Percentiles rank a stretch among this genome's conserved stretches.
Conservation (phyloP, 1,140 invertebrate genomes). For the Monochamus saltuarius region DNA sequence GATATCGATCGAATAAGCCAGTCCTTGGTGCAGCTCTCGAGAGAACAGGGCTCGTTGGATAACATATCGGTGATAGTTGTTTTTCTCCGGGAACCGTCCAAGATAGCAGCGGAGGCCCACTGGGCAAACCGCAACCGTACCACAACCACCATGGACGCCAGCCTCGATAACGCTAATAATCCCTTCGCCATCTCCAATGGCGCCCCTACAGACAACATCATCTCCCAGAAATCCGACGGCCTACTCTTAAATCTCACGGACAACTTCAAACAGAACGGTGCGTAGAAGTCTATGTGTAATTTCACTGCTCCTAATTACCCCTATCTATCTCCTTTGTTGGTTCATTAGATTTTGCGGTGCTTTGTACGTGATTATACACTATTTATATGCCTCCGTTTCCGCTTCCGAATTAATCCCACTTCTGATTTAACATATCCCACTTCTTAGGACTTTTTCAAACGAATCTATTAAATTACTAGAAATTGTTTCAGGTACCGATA, state of each 20-base stretch:
- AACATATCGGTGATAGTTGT: slow-evolving; percentile 89
- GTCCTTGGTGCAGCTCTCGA: slow-evolving; percentile 71
- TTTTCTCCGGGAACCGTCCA: slow-evolving; percentile 73
- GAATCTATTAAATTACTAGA: too few relatives aligned
- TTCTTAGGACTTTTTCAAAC: too few relatives aligned
- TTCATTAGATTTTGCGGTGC: too few relatives aligned
- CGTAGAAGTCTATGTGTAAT: slow-evolving; percentile 1
- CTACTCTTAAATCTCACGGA: slow-evolving; percentile 41
- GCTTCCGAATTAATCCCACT: too few relatives aligned
- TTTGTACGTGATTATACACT: too few relatives aligned
- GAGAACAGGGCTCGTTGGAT: slow-evolving; percentile 73
- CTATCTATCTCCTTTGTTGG: too few relatives aligned
- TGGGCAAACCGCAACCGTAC: slow-evolving; percentile 41
- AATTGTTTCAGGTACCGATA: slow-evolving; percentile 20
- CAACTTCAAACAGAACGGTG: slow-evolving; percentile 41
- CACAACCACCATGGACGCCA: slow-evolving; percentile 42
- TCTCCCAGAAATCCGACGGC: slow-evolving; percentile 33
- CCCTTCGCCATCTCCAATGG: slow-evolving; percentile 47
- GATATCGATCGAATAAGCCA: slow-evolving; percentile 65
- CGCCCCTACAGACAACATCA: slow-evolving; percentile 33
- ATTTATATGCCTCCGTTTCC: too few relatives aligned
- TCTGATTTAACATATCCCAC: too few relatives aligned
- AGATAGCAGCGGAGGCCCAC: slow-evolving; percentile 59
- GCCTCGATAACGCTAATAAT: slow-evolving; percentile 48
- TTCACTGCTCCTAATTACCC: background rate